A percentile compares a stretch with the other conserved stretches of the same genome.
Evolutionary conservation across 2,113 vertebrate genomes (phyloP).

Genomic region (Danionella cerebrum): DNA sequence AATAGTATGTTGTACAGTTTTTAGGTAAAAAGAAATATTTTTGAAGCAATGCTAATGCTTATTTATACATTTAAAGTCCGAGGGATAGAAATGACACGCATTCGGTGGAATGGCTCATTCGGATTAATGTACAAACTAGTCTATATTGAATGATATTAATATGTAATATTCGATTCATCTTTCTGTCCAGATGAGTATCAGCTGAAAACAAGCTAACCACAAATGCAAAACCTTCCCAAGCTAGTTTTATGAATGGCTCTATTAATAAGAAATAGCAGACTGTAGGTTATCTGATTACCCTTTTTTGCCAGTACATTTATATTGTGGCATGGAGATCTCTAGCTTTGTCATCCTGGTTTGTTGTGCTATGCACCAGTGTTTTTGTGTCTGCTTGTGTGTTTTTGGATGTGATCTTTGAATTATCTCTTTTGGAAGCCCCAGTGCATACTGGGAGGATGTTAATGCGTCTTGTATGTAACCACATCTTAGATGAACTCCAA

Average conservation of each 20-base stretch:
- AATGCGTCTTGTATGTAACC: slow-evolving; percentile 62
- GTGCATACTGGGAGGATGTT: slow-evolving; percentile 63
- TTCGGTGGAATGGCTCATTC: too few species aligned
- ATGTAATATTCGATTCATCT: too few species aligned
- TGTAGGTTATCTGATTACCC: not conserved
- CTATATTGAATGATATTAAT: too few species aligned
- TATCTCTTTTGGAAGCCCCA: slow-evolving; percentile 46
- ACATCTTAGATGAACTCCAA: slow-evolving; percentile 54
- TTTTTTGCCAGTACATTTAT: too few species aligned
- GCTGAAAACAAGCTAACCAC: not conserved
- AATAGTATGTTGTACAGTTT: too few species aligned
- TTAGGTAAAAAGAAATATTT: too few species aligned
- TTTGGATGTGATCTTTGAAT: slow-evolving; percentile 55
- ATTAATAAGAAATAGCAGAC: not conserved
- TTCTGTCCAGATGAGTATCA: too few species aligned
- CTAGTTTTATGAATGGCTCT: not conserved
- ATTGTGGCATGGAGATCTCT: not conserved
- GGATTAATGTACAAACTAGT: too few species aligned
- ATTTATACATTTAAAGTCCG: too few species aligned
- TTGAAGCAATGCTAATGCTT: too few species aligned
- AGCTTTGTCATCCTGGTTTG: not conserved
- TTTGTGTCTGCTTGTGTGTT: not conserved
- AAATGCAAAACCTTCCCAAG: not conserved
- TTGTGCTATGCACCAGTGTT: slow-evolving; percentile 7
- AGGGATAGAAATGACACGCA: too few species aligned